Base-by-base conservation (phyloP, 2,888 invertebrate species). In the Drosophila pullipes region DNA sequence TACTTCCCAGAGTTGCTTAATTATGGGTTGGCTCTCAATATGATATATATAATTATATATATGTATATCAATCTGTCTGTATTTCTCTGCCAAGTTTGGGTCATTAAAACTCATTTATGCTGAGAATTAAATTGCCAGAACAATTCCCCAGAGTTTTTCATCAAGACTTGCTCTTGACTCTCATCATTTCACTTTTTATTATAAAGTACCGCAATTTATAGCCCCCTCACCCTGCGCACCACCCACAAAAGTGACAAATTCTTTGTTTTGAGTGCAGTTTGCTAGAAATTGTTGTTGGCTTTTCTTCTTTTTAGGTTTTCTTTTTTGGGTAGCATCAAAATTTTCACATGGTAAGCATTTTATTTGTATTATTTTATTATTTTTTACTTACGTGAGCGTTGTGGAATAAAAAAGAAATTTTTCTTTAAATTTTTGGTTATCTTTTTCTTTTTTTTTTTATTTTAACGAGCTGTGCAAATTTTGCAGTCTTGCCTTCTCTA, bases 261-360 rank as follows among this genome's bases (percentile, higher is more conserved):
- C 52, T 74, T 54, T 31, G 39, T 70, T 59, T 74, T 33, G 25
- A 59, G 52, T 64, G 63, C 60, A 72, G 13, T 72, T 72, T 66
- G 25, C 30, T 18, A 31, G 28, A 30, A 58, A 37, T 63, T 68
- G 35, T 67, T 68, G 47, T 68, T 67, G 67, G 37, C 52, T 37
- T 35, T 50, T 35, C 37, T 28, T 60, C 37, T 28, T 60, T 18
- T 37, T 37, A 37, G 3, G 7, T 37, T 55, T 44, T 61, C 4
- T 22, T 25, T 54, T 89, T 70, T 79, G 89, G 88, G 83, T 87
- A 85, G 85, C 90, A 66, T 74, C 70, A 66, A 81, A 76, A 76
- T 89, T 78, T 78, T 39, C 57, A 74, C 75, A 67, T 65, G 49
- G 44, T 80, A 74, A 85, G 81, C 82, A 49, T 67, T 72, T 60